Conservation (phyloP, 2,888 invertebrate species). For the Chrysolina oricalcia region DNA sequence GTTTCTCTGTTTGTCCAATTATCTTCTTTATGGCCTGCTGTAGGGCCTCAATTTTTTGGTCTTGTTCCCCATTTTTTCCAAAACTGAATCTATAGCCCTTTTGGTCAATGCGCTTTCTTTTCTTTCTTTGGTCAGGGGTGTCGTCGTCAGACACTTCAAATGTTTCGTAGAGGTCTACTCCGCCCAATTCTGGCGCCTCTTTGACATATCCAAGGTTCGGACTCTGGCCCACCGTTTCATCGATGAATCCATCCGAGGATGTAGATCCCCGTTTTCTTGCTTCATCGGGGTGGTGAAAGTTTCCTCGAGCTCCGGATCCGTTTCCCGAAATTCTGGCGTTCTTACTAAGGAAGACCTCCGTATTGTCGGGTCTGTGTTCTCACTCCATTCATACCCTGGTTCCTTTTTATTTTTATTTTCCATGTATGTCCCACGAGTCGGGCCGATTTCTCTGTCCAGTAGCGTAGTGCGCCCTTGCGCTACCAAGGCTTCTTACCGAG, state of each 20-base stretch:
- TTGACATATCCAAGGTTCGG: background rate
- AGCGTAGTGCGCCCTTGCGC: conserved; percentile 6
- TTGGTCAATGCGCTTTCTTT: background rate
- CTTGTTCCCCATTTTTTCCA: background rate
- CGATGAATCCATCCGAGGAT: background rate
- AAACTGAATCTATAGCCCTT: background rate
- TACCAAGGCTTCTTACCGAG: background rate
- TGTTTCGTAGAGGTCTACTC: background rate
- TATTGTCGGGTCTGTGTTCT: background rate
- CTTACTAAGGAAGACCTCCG: background rate
- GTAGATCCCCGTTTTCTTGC: background rate
- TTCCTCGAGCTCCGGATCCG: background rate
- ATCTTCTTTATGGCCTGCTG: conserved; percentile 2
- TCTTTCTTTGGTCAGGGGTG: background rate
- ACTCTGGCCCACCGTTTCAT: background rate
- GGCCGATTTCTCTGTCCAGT: background rate
- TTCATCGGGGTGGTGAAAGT: background rate
- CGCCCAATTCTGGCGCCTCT: background rate
- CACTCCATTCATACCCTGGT: background rate
- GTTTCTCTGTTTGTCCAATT: too few relatives aligned
- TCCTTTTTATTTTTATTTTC: background rate
- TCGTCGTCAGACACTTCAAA: background rate
- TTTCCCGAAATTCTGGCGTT: background rate
- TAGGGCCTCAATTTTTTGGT: background rate
- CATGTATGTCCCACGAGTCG: conserved; percentile 9